Percentiles rank a stretch among this genome's conserved stretches.
Conservation (phyloP, 2,797 vertebrate genomes). For the Gallinago stenura region DNA sequence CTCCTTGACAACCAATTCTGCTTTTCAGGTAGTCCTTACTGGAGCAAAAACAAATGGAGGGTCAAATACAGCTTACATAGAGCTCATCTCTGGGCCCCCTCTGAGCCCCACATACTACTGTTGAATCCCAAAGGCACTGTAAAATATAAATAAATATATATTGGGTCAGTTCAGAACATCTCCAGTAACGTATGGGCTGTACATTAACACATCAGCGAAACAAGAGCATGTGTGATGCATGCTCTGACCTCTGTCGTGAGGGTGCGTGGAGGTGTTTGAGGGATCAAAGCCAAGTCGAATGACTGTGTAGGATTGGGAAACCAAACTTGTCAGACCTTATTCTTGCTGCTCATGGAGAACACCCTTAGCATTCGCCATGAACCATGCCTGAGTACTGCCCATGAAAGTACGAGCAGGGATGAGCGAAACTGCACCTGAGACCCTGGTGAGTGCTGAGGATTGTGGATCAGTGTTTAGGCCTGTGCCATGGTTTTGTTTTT, state of each 20-base stretch:
- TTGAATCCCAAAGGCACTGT: not conserved
- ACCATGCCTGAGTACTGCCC: accelerated
- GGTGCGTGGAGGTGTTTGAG: accelerated
- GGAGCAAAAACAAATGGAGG: not conserved
- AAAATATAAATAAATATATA: not conserved
- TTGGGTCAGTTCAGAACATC: not conserved
- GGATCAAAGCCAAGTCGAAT: not conserved
- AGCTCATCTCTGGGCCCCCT: not conserved
- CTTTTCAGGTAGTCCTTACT: not conserved
- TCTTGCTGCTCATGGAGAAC: not conserved
- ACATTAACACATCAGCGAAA: accelerated
- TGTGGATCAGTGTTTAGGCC: not conserved
- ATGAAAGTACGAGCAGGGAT: not conserved
- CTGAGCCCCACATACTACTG: not conserved
- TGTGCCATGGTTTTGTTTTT: not conserved
- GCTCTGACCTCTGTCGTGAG: not conserved
- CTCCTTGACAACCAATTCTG: not conserved
- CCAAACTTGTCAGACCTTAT: not conserved
- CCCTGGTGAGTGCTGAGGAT: not conserved
- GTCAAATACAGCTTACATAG: not conserved
- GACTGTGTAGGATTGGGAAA: not conserved
- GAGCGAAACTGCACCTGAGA: not conserved
- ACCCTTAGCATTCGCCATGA: not conserved
- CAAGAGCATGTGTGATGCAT: not conserved
- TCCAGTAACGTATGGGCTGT: not conserved